Conservation (phyloP, 2,113 vertebrate genomes). For the Paradoxurus hermaphroditus region DNA sequence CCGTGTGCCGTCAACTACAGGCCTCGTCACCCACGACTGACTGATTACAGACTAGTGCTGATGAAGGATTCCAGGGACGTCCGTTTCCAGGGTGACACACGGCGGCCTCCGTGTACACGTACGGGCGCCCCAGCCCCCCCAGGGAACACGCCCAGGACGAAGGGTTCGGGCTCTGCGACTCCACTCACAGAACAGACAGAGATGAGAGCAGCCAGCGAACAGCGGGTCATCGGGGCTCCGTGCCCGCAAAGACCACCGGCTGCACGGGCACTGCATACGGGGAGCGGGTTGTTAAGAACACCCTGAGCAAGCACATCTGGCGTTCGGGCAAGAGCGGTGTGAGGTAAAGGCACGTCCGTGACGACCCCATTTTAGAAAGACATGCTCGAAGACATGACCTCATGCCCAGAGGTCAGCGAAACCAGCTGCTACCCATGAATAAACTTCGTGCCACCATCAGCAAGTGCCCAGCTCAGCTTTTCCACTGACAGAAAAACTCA, state of each 20-base stretch:
- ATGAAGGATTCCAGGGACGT: not conserved
- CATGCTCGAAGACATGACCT: not conserved
- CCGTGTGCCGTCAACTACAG: not conserved
- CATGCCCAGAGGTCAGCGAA: not conserved
- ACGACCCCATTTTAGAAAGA: not conserved
- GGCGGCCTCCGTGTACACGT: not conserved
- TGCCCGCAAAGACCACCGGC: not conserved
- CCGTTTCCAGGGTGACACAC: not conserved
- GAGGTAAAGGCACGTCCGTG: not conserved
- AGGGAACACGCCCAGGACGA: not conserved
- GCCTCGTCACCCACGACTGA: too few relatives aligned
- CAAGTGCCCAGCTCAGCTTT: not conserved
- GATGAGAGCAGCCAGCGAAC: not conserved
- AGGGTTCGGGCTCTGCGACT: not conserved
- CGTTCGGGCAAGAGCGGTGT: not conserved
- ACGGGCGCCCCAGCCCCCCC: fast-evolving
- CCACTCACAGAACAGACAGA: not conserved
- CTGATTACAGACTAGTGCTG: not conserved
- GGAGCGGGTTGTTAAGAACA: not conserved
- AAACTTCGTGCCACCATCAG: not conserved
- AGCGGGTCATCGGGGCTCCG: not conserved
- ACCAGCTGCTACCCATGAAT: not conserved
- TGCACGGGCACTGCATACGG: not conserved
- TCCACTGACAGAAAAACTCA: not conserved
- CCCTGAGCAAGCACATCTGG: too few relatives aligned